Evolutionary conservation across 2,797 vertebrate genomes (phyloP).

Genomic region (Chloroceryle inda): DNA sequence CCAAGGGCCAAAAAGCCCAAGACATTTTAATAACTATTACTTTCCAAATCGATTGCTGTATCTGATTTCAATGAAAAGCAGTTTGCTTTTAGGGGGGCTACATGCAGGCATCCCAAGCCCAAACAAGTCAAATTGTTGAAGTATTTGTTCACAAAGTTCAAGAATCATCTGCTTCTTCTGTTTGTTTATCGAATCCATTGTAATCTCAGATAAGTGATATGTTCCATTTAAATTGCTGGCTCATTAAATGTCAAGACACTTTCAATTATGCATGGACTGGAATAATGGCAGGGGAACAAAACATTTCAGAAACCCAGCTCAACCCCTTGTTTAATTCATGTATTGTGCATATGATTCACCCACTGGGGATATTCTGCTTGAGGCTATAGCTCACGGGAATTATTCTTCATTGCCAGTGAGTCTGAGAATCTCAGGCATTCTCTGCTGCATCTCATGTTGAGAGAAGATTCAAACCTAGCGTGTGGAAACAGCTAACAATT

Average conservation of each 20-base stretch:
- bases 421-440: background rate
- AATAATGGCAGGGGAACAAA: background rate
- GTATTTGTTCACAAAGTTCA: conserved; percentile 42
- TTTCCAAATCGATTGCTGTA: conserved; percentile 39
- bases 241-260: background rate
- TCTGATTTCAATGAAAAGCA: conserved; percentile 68
- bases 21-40: conserved; percentile 18
- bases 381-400: background rate
- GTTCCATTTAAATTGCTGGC: background rate
- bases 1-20: background rate
- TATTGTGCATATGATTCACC: background rate
- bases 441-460: background rate
- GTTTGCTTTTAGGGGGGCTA: conserved; percentile 25
- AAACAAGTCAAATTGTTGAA: conserved; percentile 61
- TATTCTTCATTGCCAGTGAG: background rate
- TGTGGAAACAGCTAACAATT: background rate
- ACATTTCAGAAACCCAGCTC: background rate
- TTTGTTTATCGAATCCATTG: background rate
- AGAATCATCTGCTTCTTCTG: background rate
- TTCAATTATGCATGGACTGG: background rate
- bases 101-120: conserved; percentile 46
- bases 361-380: background rate
- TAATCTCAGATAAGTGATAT: background rate
- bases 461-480: background rate
- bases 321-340: background rate